Percentiles rank a stretch among this genome's conserved stretches.
phyloP scores from a whole-genome alignment of 2,888 invertebrate genomes.

The Euproctis similis region DNA sequence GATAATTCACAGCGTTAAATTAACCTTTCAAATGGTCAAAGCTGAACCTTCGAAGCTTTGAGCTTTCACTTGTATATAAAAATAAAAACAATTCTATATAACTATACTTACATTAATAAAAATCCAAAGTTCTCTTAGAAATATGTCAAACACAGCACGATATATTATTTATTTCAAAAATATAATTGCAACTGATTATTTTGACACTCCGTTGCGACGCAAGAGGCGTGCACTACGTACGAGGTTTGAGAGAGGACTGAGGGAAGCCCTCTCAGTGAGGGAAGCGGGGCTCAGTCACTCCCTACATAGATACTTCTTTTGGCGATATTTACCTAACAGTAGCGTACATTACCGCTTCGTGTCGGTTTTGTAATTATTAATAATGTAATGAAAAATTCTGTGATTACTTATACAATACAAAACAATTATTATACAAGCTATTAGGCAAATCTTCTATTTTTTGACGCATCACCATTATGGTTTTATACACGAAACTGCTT shows the following conservation, averaged over 20 bases:
- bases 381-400: too few relatives aligned
- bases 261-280: conserved; percentile 45
- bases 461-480: too few relatives aligned
- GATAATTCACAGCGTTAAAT: conserved; percentile 33
- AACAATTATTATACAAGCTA: too few relatives aligned
- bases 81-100: conserved; percentile 17
- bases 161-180: conserved; percentile 48
- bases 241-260: conserved; percentile 56
- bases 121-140: conserved; percentile 50
- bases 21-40: conserved; percentile 36
- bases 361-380: too few relatives aligned
- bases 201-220: conserved; percentile 35
- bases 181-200: conserved; percentile 39
- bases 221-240: conserved; percentile 33
- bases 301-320: conserved; percentile 27
- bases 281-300: conserved; percentile 51
- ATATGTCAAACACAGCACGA: conserved; percentile 56
- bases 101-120: conserved; percentile 54
- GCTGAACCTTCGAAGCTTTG: conserved; percentile 29
- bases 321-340: conserved; percentile 41
- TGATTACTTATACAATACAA: too few relatives aligned
- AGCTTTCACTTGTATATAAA: conserved; percentile 37
- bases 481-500: too few relatives aligned
- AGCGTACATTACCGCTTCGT: conserved; percentile 35
- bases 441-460: too few relatives aligned